Evolutionary conservation across 1,140 invertebrate species (phyloP).

Genomic region (Triops cancriformis): DNA sequence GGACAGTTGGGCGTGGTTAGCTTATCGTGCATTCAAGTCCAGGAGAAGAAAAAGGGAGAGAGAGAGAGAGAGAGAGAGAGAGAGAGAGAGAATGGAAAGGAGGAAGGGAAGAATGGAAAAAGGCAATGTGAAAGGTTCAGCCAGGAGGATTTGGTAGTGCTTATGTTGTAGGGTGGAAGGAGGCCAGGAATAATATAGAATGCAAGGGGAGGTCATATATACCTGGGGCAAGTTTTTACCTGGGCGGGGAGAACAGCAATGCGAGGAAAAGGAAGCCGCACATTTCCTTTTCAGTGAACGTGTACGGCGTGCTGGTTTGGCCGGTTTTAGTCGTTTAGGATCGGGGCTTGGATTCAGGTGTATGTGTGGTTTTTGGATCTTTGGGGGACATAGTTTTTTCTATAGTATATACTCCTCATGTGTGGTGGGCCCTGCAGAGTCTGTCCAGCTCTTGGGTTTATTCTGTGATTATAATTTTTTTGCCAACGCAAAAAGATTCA

Average conservation of each 20-base stretch:
- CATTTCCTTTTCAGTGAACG: not conserved
- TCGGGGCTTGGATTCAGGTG: constrained; percentile 12
- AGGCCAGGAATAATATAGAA: not conserved
- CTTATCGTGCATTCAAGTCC: constrained; percentile 9
- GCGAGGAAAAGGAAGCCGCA: not conserved
- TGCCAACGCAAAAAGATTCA: not conserved
- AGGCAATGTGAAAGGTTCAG: not conserved
- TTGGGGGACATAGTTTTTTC: not conserved
- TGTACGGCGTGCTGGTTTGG: constrained; percentile 2
- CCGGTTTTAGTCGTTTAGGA: constrained; percentile 7
- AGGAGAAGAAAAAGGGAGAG: not conserved
- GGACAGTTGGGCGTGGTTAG: constrained; percentile 11
- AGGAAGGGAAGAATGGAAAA: not conserved
- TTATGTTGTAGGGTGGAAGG: not conserved
- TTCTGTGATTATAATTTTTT: not conserved
- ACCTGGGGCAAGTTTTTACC: constrained; percentile 9
- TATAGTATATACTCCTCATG: not conserved
- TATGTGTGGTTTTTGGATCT: constrained; percentile 10
- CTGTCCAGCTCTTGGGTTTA: not conserved
- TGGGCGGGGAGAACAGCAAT: not conserved
- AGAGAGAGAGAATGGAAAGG: too few species aligned
- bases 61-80: not conserved
- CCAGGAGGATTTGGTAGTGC: not conserved
- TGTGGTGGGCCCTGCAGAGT: not conserved
- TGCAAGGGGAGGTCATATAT: not conserved